phyloP scores from a whole-genome alignment of 2,888 invertebrate species.

The Drosophila yooni region DNA sequence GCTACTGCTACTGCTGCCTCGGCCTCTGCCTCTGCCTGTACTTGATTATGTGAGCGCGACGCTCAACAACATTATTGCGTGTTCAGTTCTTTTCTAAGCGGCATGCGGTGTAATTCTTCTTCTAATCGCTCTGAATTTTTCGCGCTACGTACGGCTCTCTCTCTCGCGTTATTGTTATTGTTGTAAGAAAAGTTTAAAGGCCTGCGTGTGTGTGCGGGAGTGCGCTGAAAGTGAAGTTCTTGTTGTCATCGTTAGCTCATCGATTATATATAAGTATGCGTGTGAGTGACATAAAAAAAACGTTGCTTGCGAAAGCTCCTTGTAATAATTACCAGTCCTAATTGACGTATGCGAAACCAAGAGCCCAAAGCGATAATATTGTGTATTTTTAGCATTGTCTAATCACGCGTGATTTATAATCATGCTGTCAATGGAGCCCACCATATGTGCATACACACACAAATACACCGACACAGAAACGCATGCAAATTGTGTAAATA shows the following conservation, averaged over 20 bases:
- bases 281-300: constrained; percentile 13
- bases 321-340: constrained; percentile 65
- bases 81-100: constrained; percentile 84
- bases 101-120: constrained; percentile 83
- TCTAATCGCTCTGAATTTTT: constrained; percentile 70
- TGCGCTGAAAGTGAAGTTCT: constrained; percentile 67
- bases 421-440: constrained; percentile 57
- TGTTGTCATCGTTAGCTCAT: constrained; percentile 37
- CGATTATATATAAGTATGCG: neutral
- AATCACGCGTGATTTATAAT: constrained; percentile 75
- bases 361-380: constrained; percentile 64
- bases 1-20: constrained; percentile 45
- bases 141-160: constrained; percentile 50
- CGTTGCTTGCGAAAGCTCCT: constrained; percentile 43
- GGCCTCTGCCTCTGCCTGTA: constrained; percentile 44
- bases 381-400: constrained; percentile 72
- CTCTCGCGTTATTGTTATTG: constrained; percentile 42
- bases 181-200: constrained; percentile 15
- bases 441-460: constrained; percentile 10
- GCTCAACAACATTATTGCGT: constrained; percentile 70
- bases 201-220: constrained; percentile 12
- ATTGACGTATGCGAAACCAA: constrained; percentile 38
- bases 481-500: neutral
- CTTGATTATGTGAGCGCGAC: constrained; percentile 71
- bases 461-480: neutral